These are phyloP conservation scores for Lasiommata megera DNA, from an alignment of 2,888 invertebrate genomes.

Conservation along the genomic window DNA sequence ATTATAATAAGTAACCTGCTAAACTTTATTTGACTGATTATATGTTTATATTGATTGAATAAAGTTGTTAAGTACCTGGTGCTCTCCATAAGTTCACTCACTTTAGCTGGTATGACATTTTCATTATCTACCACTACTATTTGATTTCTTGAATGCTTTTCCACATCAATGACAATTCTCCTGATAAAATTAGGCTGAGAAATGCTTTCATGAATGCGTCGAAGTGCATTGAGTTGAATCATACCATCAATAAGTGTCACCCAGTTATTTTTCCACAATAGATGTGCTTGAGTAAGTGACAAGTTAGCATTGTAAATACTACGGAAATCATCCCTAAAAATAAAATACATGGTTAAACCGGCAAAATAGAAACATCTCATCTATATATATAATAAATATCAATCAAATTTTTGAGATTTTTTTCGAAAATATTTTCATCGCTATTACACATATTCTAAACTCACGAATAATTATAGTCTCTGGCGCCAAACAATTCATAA, in stretches of 20 bases:
- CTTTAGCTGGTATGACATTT: constrained; percentile 36
- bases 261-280: constrained; percentile 89
- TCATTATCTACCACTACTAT: constrained; percentile 20
- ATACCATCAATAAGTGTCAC: constrained; percentile 90
- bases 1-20: too few relatives aligned
- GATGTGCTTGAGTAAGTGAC: constrained; percentile 48
- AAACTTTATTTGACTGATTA: too few relatives aligned
- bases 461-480: constrained; percentile 45
- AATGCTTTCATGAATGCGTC: constrained; percentile 80
- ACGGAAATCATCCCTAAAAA: constrained; percentile 43
- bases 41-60: not conserved
- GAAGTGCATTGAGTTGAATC: constrained; percentile 88
- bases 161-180: constrained; percentile 43
- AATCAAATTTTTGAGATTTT: too few relatives aligned
- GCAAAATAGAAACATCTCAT: too few relatives aligned
- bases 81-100: constrained; percentile 16
- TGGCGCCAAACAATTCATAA: constrained; percentile 42
- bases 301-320: constrained; percentile 43
- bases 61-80: not conserved
- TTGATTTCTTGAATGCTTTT: constrained; percentile 34
- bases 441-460: too few relatives aligned
- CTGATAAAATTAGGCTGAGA: constrained; percentile 79
- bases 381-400: too few relatives aligned
- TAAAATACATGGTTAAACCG: not conserved
- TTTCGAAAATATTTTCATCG: too few relatives aligned